A percentile compares a stretch with the other conserved stretches of the same genome.
These are phyloP conservation scores for Aythya baeri DNA, from an alignment of 2,113 vertebrate species.

Conservation along the genomic window DNA sequence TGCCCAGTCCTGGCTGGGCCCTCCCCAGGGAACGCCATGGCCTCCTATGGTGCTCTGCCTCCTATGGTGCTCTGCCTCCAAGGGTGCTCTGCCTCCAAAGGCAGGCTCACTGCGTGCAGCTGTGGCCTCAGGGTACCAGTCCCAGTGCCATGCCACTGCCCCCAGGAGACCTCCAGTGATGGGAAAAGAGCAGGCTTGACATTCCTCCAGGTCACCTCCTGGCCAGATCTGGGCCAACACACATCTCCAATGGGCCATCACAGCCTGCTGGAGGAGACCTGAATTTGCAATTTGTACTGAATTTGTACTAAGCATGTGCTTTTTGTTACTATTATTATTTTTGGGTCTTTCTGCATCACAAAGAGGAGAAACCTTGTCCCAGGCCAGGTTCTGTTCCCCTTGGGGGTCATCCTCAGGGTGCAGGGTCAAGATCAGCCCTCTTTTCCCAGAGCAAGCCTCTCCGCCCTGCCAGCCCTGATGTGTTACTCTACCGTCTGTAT, in stretches of 20 bases:
- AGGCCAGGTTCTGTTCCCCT: not conserved
- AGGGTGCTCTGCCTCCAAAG: not conserved
- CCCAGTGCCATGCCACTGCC: not conserved
- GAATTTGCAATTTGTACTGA: not conserved
- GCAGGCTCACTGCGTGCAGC: not conserved
- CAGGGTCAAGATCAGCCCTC: not conserved
- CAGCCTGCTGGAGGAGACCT: not conserved
- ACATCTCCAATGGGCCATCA: fast-evolving
- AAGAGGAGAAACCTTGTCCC: not conserved
- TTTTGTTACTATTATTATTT: not conserved
- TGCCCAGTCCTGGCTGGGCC: not conserved
- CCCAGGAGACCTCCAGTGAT: not conserved
- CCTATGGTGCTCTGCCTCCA: not conserved
- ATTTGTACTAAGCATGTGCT: not conserved
- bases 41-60: not conserved
- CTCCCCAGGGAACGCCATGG: not conserved
- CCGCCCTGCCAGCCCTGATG: not conserved
- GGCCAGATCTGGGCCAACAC: not conserved
- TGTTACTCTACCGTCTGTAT: not conserved
- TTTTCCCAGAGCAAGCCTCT: not conserved
- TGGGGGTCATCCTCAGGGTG: fast-evolving
- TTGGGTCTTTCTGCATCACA: not conserved
- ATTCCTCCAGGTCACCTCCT: not conserved
- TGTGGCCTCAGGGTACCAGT: not conserved
- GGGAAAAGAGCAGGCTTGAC: not conserved